A percentile compares a stretch with the other conserved stretches of the same genome.
Conservation (phyloP, 2,797 vertebrate species). For the Intellagama lesueurii region DNA sequence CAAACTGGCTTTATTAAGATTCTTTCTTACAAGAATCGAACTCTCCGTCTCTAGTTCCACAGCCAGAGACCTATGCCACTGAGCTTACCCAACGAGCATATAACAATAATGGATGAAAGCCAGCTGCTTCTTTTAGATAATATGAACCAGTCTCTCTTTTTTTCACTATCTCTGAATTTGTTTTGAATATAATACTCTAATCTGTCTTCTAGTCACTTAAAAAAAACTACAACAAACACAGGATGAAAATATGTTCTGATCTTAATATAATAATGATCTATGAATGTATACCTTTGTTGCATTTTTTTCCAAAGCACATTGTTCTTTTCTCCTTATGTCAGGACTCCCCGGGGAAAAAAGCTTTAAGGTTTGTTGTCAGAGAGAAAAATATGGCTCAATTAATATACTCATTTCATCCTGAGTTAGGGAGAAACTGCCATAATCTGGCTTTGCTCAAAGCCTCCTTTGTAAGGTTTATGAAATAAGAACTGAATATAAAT, state of each 20-base stretch:
- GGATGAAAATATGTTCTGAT: background rate
- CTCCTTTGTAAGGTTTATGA: background rate
- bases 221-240: background rate
- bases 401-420: constrained; percentile 24
- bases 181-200: background rate
- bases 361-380: constrained; percentile 20
- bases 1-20: too few relatives aligned
- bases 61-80: too few relatives aligned
- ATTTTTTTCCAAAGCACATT: background rate
- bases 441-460: background rate
- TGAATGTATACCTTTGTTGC: fast-evolving
- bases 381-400: constrained; percentile 18
- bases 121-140: background rate
- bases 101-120: background rate
- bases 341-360: background rate
- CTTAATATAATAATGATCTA: constrained; percentile 25
- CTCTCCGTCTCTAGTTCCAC: too few relatives aligned
- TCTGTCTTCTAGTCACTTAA: background rate
- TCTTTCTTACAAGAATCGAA: too few relatives aligned
- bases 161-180: background rate
- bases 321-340: background rate
- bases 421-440: background rate
- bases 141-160: background rate
- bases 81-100: too few relatives aligned
- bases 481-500: constrained; percentile 11